phyloP scores from a whole-genome alignment of 2,113 vertebrate species.

The Corynorhinus townsendii region DNA sequence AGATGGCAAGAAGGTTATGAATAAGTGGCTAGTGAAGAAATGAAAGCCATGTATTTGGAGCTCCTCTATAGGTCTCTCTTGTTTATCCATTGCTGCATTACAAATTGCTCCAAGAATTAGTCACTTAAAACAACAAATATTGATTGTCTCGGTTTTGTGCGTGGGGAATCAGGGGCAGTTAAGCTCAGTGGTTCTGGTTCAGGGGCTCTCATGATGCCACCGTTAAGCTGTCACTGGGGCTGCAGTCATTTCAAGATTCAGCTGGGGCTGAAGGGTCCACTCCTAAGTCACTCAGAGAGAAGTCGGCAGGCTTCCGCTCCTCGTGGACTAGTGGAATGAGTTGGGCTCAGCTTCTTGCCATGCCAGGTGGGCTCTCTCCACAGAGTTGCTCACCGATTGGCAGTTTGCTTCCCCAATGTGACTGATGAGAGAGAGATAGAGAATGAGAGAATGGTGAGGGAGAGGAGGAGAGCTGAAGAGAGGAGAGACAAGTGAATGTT shows the following conservation, averaged over 20 bases:
- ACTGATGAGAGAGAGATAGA: neutral
- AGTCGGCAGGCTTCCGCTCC: neutral
- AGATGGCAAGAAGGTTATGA: neutral
- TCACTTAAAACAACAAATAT: neutral
- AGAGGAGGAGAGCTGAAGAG: neutral
- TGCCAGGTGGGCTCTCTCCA: neutral
- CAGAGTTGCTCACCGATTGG: neutral
- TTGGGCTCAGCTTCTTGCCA: neutral
- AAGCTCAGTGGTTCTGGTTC: neutral
- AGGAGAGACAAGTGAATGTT: neutral
- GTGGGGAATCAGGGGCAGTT: neutral
- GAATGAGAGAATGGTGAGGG: no score
- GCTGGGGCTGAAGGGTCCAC: neutral
- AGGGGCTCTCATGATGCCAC: neutral
- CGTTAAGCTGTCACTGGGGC: neutral
- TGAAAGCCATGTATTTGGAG: neutral
- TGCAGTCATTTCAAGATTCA: neutral
- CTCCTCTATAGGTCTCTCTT: neutral
- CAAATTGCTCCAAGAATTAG: neutral
- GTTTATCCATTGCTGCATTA: neutral
- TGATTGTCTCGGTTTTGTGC: neutral
- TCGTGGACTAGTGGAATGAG: neutral
- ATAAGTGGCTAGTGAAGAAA: neutral
- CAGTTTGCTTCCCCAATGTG: neutral
- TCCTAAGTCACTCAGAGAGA: neutral